Evolutionary conservation across 2,888 invertebrate genomes (phyloP), one percentile per base, ranked within the genome.

Genomic region (Tetropium fuscum): DNA sequence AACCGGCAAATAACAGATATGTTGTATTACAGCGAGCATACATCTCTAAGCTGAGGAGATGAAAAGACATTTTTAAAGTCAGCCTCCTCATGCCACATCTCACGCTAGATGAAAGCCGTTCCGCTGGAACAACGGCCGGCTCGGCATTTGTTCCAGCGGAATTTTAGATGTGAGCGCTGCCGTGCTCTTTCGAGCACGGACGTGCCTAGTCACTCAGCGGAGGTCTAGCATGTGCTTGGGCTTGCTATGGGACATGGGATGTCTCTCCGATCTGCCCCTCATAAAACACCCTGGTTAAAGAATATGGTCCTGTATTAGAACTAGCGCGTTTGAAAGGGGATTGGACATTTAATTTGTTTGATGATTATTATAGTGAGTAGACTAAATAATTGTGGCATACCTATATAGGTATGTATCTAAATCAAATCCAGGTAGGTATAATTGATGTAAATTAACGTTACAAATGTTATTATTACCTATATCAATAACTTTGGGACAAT

Each of bases 21-120:
- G 78, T 79, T 79, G 78, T 79, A 79, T 78, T 79, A 79, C 79
- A 79, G 75, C 74, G 73, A 73, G 75, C 70, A 77, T 76, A 77
- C 72, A 72, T 72, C 69, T 66, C 66, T 58, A 59, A 68, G 66
- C 66, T 58, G 58, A 68, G 66, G 66, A 72, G 78, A 79, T 78
- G 78, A 78, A 78, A 78, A 78, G 77, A 76, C 73, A 78, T 78
- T 78, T 78, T 79, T 76, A 73, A 77, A 75, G 78, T 79, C 78
- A 73, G 70, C 72, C 71, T 72, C 67, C 70, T 70, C 69, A 63
- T 62, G 63, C 66, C 65, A 70, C 70, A 73, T 73, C 70, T 70
- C 69, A 63, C 63, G 63, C 66, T 66, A 70, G 71, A 73, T 73
- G 72, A 77, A 74, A 75, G 74, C 74, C 64, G 70, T 75, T 78